Base-by-base conservation (phyloP, 1,140 invertebrate species). In the Heliconius hewitsoni region DNA sequence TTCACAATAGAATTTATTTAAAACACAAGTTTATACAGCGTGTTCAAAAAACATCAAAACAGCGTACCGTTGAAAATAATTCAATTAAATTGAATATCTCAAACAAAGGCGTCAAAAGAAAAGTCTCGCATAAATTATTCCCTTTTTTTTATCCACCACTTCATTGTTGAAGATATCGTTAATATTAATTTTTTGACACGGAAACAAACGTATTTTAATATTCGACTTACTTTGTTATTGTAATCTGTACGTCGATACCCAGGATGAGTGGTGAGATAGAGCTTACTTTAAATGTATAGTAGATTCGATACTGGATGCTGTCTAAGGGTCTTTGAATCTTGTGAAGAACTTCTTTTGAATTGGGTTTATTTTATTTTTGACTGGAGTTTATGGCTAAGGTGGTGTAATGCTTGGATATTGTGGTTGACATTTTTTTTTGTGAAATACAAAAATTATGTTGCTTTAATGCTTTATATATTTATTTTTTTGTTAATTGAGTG, bases 121-220 rank as follows among this genome's bases (percentile, higher is more conserved):
- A 66, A 85, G 86, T 90, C 88, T 87, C 85, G 90, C 81, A 90
- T 91, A 90, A 90, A 91, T 90, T 90, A 90, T 89, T 87, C 83
- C 82, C 84, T 83, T 84, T 85, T 87, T 82, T 72, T 52, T 52
- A 52, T 78, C 81, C 80, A 73, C 80, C 84, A 87, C 87, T 88
- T 90, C 85, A 88, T 90, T 87, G 88, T 84, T 87, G 83, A 85
- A 89, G 89, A 89, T 90, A 91, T 91, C 90, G 90, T 91, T 91
- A 91, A 91, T 91, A 91, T 91, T 91, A 90, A 90, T 91, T 87
- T 91, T 90, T 90, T 89, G 90, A 90, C 87, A 88, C 90, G 87
- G 88, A 90, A 91, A 87, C 89, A 87, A 87, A 84, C 86, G 85
- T 80, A 85, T 83, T 87, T 90, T 90, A 89, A 89, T 90, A 90